Evolutionary conservation across 2,888 invertebrate species (phyloP).

Genomic region (Agrilus cyanescens): DNA sequence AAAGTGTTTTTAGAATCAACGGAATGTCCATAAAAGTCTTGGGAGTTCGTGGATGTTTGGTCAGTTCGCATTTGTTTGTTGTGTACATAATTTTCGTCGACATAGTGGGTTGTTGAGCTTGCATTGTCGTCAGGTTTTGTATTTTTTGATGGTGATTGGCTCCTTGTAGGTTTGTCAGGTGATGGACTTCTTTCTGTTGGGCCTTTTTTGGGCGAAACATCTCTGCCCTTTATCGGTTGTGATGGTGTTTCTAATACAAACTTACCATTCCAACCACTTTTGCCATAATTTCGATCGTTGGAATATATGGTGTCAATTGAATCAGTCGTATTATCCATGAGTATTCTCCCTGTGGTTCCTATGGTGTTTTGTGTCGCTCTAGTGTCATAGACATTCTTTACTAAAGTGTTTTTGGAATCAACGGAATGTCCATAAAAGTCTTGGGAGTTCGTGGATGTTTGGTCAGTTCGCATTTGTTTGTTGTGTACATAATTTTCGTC

Average conservation of each 20-base stretch:
- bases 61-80: conserved; percentile 21
- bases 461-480: conserved; percentile 20
- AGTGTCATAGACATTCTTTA: conserved; percentile 30
- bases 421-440: conserved; percentile 29
- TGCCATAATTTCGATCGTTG: conserved; percentile 32
- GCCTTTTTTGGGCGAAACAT: conserved; percentile 6
- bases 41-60: conserved; percentile 24
- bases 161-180: neutral
- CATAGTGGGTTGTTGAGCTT: conserved; percentile 12
- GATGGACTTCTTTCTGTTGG: conserved; percentile 1
- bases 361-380: conserved; percentile 33
- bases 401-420: conserved; percentile 25
- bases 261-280: conserved; percentile 34
- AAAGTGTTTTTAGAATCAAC: conserved; percentile 25
- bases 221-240: conserved; percentile 5
- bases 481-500: conserved; percentile 25
- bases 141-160: too few species aligned
- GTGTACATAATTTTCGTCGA: conserved; percentile 25
- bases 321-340: conserved; percentile 39
- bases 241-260: conserved; percentile 28
- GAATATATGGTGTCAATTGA: conserved; percentile 30
- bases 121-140: too few species aligned
- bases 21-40: conserved; percentile 29
- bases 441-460: conserved; percentile 24
- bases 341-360: conserved; percentile 35